A percentile compares a stretch with the other conserved stretches of the same genome.
These are phyloP conservation scores for Steinernema khuongi DNA, from an alignment of 1,140 invertebrate species.

Conservation along the genomic window DNA sequence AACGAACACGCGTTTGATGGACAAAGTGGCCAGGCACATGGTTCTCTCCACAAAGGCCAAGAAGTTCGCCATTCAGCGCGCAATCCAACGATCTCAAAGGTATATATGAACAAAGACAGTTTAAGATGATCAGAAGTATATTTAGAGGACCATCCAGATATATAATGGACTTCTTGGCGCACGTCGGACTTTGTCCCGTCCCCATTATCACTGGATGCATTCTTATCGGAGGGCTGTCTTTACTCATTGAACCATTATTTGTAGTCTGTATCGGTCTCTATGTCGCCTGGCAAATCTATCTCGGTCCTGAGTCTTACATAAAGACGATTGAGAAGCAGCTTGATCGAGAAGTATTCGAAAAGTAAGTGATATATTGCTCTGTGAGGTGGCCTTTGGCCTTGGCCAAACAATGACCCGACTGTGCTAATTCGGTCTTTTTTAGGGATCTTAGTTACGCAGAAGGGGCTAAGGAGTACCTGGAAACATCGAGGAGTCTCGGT, in stretches of 20 bases:
- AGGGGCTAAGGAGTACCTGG: slow-evolving; percentile 29
- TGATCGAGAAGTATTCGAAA: too few species aligned
- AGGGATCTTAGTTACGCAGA: slow-evolving; percentile 25
- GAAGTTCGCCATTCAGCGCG: slow-evolving; percentile 26
- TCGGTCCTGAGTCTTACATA: too few species aligned
- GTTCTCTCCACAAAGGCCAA: slow-evolving; percentile 32
- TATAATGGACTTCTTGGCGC: slow-evolving; percentile 20
- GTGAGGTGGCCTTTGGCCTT: too few species aligned
- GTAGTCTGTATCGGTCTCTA: too few species aligned
- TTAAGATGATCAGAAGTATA: too few species aligned
- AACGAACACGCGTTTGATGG: slow-evolving; percentile 23
- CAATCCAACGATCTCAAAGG: slow-evolving; percentile 29
- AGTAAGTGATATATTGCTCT: too few species aligned
- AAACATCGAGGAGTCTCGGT: slow-evolving; percentile 29
- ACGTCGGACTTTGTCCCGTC: slow-evolving; percentile 13
- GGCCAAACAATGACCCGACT: too few species aligned
- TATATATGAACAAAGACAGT: not conserved
- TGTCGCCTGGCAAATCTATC: too few species aligned
- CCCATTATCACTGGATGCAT: slow-evolving; percentile 16
- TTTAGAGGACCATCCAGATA: not conserved
- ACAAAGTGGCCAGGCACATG: slow-evolving; percentile 24
- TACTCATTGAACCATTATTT: not conserved
- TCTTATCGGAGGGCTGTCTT: not conserved
- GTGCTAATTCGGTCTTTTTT: too few species aligned
- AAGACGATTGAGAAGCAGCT: too few species aligned